Evolutionary conservation across 2,888 invertebrate species (phyloP), one percentile per base, ranked within the genome.

Genomic region (Cataglyphis albicans): DNA sequence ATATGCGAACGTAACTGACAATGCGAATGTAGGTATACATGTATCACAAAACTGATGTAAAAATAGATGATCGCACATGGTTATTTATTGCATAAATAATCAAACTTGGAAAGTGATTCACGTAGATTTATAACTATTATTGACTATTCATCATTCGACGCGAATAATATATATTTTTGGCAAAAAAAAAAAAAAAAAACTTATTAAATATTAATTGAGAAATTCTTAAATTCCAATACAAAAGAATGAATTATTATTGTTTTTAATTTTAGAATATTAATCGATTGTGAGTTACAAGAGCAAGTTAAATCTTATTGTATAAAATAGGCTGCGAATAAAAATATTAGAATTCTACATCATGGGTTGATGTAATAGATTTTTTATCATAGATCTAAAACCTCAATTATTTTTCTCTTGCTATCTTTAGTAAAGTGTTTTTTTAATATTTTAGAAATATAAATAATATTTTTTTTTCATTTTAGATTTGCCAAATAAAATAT

Each of bases 61-160:
- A 64, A 75, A 63, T 63, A 63, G 21, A 75, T 74, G 7, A 41
- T 29, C 15, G 25, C 12, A 75, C 18, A 48, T 35, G 35, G 21
- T 32, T 35, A 48, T 48, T 32, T 35, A 48, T 48, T 48, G 18
- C n/a, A 7, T n/a, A 64, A 59, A 1, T 6, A 18, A n/a, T 21
- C 35, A 35, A 64, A 74, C 21, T 10, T 63, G 15, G 44, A 59
- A 1, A 74, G 10, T n/a, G 3, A 1, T 25, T 3, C 25, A 38
- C 25, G 25, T 0, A 15, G 59, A 18, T 41, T 52, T 35, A 25
- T 32, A 12, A 10, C 12, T 73, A 72, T 12, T 35, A 48, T 64
- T 29, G n/a, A 44, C 9, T 29, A 72, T 81, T 73, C 38, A 32
- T 83, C 59, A 73, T 7, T 73, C 48, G 25, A 25, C 0, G 48